These are phyloP conservation scores for Xenops minutus DNA, from an alignment of 2,797 vertebrate species.

Conservation along the genomic window DNA sequence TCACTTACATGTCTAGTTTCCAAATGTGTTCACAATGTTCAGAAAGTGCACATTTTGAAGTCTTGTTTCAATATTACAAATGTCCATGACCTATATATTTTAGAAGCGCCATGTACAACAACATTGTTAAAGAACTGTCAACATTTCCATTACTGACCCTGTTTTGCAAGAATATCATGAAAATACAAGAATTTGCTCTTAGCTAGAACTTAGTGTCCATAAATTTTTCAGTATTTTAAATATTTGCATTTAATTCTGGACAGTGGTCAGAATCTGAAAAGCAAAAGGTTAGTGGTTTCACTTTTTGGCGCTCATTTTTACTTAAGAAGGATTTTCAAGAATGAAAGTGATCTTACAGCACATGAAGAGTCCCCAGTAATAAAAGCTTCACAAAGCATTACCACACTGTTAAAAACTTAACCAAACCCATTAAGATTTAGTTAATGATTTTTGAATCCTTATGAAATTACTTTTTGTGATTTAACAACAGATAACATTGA, in stretches of 20 bases:
- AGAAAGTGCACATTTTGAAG: conserved; percentile 48
- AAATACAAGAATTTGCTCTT: background rate
- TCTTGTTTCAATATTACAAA: conserved; percentile 11
- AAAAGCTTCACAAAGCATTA: conserved; percentile 17
- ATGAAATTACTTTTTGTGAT: background rate
- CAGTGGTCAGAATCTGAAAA: conserved; percentile 24
- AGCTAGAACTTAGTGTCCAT: background rate
- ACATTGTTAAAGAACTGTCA: background rate
- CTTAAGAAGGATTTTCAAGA: background rate
- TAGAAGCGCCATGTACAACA: background rate
- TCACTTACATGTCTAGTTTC: background rate
- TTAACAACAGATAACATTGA: background rate
- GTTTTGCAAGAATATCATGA: background rate
- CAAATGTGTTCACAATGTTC: conserved; percentile 17
- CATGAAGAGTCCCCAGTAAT: background rate
- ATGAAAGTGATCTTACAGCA: background rate
- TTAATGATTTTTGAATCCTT: conserved; percentile 1
- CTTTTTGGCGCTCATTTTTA: conserved; percentile 7
- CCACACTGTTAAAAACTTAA: background rate
- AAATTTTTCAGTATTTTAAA: background rate
- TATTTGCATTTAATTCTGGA: conserved; percentile 3
- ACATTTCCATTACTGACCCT: background rate
- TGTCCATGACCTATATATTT: background rate
- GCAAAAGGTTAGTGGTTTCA: background rate
- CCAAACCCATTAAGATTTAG: background rate